phyloP scores from a whole-genome alignment of 2,888 invertebrate species.

The Hetaerina titia region DNA sequence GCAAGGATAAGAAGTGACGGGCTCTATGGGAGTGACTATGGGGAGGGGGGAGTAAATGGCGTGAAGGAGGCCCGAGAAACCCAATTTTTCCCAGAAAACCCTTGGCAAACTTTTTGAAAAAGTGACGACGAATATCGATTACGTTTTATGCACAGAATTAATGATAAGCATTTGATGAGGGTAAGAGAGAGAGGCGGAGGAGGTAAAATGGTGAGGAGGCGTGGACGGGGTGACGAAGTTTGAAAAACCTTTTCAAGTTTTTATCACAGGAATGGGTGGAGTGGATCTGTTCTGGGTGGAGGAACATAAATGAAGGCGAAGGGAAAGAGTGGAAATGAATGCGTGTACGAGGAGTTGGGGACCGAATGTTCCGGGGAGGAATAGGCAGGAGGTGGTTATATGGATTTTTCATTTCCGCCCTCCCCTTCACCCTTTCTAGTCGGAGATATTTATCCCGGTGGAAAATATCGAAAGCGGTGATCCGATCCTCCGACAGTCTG shows the following conservation, averaged over 20 bases:
- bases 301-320: background rate
- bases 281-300: background rate
- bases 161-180: constrained; percentile 60
- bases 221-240: background rate
- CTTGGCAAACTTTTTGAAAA: constrained; percentile 52
- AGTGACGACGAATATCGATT: constrained; percentile 60
- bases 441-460: constrained; percentile 1
- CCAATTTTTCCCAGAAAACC: constrained; percentile 16
- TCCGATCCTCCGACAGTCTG: background rate
- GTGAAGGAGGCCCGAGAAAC: background rate
- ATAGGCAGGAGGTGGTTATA: too few species aligned
- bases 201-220: background rate
- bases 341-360: background rate
- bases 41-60: background rate
- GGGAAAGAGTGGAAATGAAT: background rate
- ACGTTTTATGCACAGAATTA: constrained; percentile 62
- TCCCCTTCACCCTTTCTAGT: background rate
- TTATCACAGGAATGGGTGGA: background rate
- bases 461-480: constrained; percentile 30
- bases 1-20: background rate
- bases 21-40: background rate
- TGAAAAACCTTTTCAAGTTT: constrained; percentile 54
- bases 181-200: background rate
- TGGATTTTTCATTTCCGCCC: too few species aligned
- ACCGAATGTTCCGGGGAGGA: background rate